These are phyloP conservation scores for Sebastes melanostomus DNA, from an alignment of 2,797 vertebrate species.

Conservation along the genomic window DNA sequence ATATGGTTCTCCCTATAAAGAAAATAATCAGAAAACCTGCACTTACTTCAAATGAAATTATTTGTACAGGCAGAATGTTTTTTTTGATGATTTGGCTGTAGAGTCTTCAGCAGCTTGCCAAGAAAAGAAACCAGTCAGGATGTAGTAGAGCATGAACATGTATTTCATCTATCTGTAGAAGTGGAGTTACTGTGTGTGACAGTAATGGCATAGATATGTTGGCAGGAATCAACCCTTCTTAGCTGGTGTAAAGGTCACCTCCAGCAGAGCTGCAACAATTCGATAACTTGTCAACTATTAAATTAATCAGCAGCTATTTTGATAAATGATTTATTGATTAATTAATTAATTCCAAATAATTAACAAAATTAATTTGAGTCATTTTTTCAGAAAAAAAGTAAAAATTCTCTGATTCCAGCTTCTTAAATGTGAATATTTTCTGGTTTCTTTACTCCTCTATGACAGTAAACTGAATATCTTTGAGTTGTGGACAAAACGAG, in stretches of 20 bases:
- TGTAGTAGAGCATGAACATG: not conserved
- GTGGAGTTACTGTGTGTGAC: constrained; percentile 1
- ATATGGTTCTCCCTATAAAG: constrained; percentile 42
- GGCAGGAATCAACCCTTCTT: not conserved
- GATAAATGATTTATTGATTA: too few species aligned
- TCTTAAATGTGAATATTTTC: too few species aligned
- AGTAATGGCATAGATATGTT: not conserved
- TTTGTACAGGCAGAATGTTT: constrained; percentile 39
- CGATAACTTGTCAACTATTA: too few species aligned
- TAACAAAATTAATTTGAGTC: too few species aligned
- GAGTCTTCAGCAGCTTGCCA: constrained; percentile 1
- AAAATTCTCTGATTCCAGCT: too few species aligned
- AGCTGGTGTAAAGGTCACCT: not conserved
- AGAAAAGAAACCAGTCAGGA: constrained; percentile 5
- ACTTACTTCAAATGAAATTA: constrained; percentile 41
- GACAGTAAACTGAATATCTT: too few species aligned
- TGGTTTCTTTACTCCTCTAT: too few species aligned
- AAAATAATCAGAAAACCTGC: constrained; percentile 53
- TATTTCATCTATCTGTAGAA: not conserved
- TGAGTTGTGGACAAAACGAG: too few species aligned
- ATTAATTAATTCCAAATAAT: too few species aligned
- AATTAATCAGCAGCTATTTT: too few species aligned
- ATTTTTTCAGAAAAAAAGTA: too few species aligned
- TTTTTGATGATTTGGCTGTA: constrained; percentile 36
- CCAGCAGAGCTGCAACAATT: too few species aligned